Conservation (phyloP, 1,140 invertebrate genomes). For the Myzus persicae region DNA sequence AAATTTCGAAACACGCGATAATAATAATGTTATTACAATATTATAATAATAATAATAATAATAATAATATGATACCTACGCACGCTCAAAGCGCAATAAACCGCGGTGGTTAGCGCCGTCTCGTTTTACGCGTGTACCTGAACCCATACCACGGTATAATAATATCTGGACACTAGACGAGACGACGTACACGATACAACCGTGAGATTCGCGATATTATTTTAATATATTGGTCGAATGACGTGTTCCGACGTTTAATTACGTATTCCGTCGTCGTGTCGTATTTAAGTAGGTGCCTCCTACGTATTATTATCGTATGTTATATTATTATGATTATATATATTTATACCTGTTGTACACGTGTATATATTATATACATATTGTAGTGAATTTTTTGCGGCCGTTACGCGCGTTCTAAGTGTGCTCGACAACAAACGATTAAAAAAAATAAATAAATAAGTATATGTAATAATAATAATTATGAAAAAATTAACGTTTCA, state of each 20-base stretch:
- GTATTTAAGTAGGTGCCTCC: neutral
- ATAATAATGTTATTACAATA: neutral
- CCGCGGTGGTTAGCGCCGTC: neutral
- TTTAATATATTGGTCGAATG: neutral
- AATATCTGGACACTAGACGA: neutral
- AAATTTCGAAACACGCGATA: neutral
- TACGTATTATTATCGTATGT: neutral
- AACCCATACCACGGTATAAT: neutral
- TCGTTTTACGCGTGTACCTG: neutral
- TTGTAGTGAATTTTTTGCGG: neutral
- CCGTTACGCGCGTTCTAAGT: neutral
- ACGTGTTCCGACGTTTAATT: neutral
- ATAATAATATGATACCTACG: neutral
- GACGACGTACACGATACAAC: neutral
- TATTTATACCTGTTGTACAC: neutral
- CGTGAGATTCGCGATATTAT: constrained; percentile 5
- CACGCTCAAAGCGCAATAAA: neutral
- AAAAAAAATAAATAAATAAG: neutral
- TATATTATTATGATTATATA: neutral
- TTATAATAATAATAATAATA: neutral
- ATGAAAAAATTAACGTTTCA: neutral
- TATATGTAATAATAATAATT: neutral
- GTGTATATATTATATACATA: neutral
- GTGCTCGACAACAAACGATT: neutral
- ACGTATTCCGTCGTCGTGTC: neutral